Conservation (phyloP, 2,888 invertebrate species). For the Orchesellides sinensis region DNA sequence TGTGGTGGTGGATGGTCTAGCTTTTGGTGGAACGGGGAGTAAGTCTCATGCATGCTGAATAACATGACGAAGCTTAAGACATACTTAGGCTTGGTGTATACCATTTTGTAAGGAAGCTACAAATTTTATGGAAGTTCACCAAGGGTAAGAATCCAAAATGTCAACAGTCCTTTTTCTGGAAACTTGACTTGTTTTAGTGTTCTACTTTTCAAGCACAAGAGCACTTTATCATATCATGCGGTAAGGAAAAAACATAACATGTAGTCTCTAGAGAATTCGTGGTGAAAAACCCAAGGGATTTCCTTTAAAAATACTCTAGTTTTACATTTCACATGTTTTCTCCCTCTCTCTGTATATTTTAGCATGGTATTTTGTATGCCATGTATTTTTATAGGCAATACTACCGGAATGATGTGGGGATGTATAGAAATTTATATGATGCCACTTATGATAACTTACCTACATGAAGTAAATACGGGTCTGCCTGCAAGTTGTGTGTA, state of each 20-base stretch:
- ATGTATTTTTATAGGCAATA: too few species aligned
- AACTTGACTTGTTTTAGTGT: slow-evolving; percentile 46
- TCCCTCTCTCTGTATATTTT: background rate
- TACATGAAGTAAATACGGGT: background rate
- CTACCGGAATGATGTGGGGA: background rate
- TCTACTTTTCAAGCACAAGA: slow-evolving; percentile 40
- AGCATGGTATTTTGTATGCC: background rate
- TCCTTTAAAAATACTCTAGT: slow-evolving; percentile 35
- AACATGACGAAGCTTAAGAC: background rate
- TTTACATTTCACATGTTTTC: background rate
- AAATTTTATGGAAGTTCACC: slow-evolving; percentile 34
- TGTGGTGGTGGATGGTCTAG: slow-evolving; percentile 24
- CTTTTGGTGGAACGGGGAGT: slow-evolving; percentile 1
- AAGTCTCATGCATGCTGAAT: background rate
- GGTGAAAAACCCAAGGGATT: slow-evolving; percentile 41
- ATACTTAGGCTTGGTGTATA: background rate
- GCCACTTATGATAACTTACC: slow-evolving; percentile 1
- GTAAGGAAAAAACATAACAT: slow-evolving; percentile 16
- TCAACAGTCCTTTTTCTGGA: slow-evolving; percentile 55
- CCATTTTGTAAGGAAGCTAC: slow-evolving; percentile 23
- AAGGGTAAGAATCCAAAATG: slow-evolving; percentile 48
- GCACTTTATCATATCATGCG: slow-evolving; percentile 56
- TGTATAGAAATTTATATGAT: background rate
- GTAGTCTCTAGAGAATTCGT: slow-evolving; percentile 27
- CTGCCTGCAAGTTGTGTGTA: background rate